Evolutionary conservation across 2,888 invertebrate species (phyloP), one percentile per base, ranked within the genome.

Genomic region (Zelleria hepariella): DNA sequence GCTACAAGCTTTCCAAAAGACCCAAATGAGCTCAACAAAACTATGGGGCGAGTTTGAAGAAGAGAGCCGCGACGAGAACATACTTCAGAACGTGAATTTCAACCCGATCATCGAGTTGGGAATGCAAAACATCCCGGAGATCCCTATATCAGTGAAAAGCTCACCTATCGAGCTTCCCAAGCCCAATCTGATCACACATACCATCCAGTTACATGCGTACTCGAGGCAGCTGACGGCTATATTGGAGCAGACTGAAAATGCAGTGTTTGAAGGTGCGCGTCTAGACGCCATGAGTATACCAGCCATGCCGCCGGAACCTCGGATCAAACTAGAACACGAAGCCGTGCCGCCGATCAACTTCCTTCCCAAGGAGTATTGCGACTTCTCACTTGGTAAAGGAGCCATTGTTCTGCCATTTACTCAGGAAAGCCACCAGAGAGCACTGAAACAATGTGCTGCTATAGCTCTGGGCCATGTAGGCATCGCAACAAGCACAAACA

Each of bases 91-190:
- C 57, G 88, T 88, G 2, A 88, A 89, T 64, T 89, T 89, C 63
- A 86, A 85, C 61, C 89, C 89, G 1, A 86, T 89, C 20, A 89
- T 89, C 57, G 89, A 89, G 68, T 71, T 88, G 53, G 89, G 88
- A 6, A 81, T 89, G 86, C 88, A 87, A 70, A 87, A 87, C 60
- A 88, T 89, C 59, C 86, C 88, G 1, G 88, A 88, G 74, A 85
- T 86, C 68, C 83, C 86, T 0, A 87, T 85, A 54, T 78, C 80
- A 27, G 86, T 86, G 1, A 86, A 88, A 69, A 84, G 86, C 1
- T 81, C 84, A 1, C 83, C 87, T 2, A 82, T 89, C 24, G 85
- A 88, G 65, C 69, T 89, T 18, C 89, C 89, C 1, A 77, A 74
- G 61, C 78, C 77, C 8, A 89, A 87, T 72, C 69, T 89, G 56